phyloP scores from a whole-genome alignment of 2,888 invertebrate genomes.

The Sussaba pulchella region DNA sequence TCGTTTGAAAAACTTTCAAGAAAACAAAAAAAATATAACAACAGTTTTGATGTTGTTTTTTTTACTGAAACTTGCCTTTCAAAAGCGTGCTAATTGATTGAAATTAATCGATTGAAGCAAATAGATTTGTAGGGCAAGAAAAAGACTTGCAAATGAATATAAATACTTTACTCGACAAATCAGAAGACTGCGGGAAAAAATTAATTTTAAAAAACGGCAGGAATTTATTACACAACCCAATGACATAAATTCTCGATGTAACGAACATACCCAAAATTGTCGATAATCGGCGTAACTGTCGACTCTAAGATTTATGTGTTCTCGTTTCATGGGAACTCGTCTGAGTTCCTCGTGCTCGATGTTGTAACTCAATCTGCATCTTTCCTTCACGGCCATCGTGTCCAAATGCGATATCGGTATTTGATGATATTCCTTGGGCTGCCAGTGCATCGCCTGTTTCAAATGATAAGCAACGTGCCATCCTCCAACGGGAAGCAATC shows the following conservation, averaged over 20 bases:
- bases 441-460: constrained; percentile 83
- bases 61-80: too few relatives aligned
- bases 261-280: constrained; percentile 78
- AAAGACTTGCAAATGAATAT: too few relatives aligned
- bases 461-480: constrained; percentile 83
- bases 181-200: too few relatives aligned
- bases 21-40: too few relatives aligned
- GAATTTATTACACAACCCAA: constrained; percentile 22
- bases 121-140: too few relatives aligned
- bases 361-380: constrained; percentile 82
- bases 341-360: constrained; percentile 80
- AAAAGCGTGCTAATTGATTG: too few relatives aligned
- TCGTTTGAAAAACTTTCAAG: too few relatives aligned
- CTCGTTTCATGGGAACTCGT: constrained; percentile 73
- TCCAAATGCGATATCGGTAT: constrained; percentile 83
- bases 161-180: too few relatives aligned
- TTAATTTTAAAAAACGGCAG: too few relatives aligned
- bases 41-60: too few relatives aligned
- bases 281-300: constrained; percentile 81
- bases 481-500: constrained; percentile 83
- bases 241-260: background rate
- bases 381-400: constrained; percentile 82
- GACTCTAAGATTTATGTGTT: constrained; percentile 80
- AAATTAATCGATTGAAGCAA: too few relatives aligned
- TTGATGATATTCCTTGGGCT: constrained; percentile 82